These are phyloP conservation scores for Oithona nana DNA, from an alignment of 2,888 invertebrate genomes.

Conservation along the genomic window DNA sequence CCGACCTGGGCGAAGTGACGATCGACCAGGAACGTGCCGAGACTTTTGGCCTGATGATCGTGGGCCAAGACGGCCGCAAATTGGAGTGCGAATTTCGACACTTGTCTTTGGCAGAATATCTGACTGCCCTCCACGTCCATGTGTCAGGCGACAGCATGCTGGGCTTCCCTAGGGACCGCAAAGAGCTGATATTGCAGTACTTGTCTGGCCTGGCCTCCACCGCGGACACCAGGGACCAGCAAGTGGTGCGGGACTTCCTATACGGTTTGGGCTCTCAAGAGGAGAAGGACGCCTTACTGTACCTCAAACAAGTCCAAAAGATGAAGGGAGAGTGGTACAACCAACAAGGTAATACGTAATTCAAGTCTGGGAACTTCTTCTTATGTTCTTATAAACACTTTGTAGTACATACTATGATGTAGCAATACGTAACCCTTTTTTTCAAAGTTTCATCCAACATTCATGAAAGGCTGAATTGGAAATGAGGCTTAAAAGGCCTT, in stretches of 20 bases:
- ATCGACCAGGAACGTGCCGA: slow-evolving; percentile 11
- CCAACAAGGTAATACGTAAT: slow-evolving; percentile 8
- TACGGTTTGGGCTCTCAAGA: not conserved
- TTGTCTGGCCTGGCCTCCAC: slow-evolving; percentile 11
- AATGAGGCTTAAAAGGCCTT: no score
- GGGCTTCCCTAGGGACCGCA: slow-evolving; percentile 14
- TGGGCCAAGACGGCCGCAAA: not conserved
- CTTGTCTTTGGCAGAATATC: slow-evolving; percentile 17
- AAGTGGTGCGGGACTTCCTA: slow-evolving; percentile 12
- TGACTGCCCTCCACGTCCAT: slow-evolving; percentile 15
- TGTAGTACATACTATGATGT: no score
- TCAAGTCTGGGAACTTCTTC: not conserved
- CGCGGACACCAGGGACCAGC: not conserved
- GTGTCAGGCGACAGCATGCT: slow-evolving; percentile 2
- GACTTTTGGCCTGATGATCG: slow-evolving; percentile 12
- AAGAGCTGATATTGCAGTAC: slow-evolving; percentile 16
- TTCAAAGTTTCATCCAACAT: no score
- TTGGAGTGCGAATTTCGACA: slow-evolving; percentile 17
- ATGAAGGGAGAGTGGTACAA: slow-evolving; percentile 18
- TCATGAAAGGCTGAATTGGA: no score
- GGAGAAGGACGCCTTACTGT: not conserved
- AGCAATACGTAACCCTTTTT: no score
- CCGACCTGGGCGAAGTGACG: slow-evolving; percentile 7
- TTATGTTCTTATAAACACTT: not conserved
- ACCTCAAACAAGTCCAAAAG: slow-evolving; percentile 11